Conservation (phyloP, 2,888 invertebrate genomes). For the Mythimna albipuncta region DNA sequence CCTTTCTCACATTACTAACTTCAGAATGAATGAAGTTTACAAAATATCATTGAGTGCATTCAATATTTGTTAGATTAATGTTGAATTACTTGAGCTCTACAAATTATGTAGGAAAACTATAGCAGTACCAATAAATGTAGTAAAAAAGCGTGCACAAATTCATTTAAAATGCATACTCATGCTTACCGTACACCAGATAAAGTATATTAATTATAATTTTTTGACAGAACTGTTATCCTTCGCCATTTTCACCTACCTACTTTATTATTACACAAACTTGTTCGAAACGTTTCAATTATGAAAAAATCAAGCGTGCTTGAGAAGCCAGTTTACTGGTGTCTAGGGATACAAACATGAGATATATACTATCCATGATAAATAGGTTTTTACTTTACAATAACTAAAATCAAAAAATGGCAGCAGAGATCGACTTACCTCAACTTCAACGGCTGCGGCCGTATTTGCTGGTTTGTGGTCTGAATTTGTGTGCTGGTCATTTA, state of each 20-base stretch:
- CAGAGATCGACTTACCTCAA: conserved; percentile 85
- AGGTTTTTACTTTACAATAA: conserved; percentile 40
- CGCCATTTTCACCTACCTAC: conserved; percentile 79
- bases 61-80: conserved; percentile 12
- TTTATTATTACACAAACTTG: conserved; percentile 48
- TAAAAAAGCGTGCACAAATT: conserved; percentile 24
- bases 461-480: conserved; percentile 82
- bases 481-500: conserved; percentile 83
- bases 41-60: conserved; percentile 47
- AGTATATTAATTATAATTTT: conserved; percentile 67
- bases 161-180: conserved; percentile 55
- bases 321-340: background rate
- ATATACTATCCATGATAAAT: conserved; percentile 32
- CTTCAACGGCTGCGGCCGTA: conserved; percentile 79
- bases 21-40: conserved; percentile 12
- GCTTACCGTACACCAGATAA: conserved; percentile 56
- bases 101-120: conserved; percentile 12
- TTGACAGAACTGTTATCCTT: conserved; percentile 75
- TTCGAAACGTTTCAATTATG: conserved; percentile 3
- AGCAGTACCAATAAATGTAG: conserved; percentile 11
- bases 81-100: background rate
- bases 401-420: conserved; percentile 59
- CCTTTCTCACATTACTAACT: background rate
- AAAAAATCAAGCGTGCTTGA: background rate
- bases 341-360: conserved; percentile 5